These are phyloP conservation scores for Taeniopygia guttata DNA, from an alignment of 2,797 vertebrate species.

Conservation along the genomic window DNA sequence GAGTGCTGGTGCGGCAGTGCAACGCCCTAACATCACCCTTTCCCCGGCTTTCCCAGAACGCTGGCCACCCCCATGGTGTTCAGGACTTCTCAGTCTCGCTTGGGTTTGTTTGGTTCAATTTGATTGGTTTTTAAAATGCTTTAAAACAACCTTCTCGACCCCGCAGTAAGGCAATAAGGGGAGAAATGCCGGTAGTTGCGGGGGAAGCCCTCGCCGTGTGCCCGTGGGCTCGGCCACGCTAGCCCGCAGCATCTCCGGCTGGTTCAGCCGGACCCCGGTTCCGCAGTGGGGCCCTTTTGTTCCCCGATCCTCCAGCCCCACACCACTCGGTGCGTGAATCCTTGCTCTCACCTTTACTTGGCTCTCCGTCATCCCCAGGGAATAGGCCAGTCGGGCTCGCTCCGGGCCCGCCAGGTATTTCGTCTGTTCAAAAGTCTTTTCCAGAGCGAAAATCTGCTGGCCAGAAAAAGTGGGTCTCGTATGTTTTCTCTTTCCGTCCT, in stretches of 20 bases:
- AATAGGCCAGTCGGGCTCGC: conserved; percentile 91
- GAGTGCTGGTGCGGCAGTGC: neutral
- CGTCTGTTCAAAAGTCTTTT: conserved; percentile 98
- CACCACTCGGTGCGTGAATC: neutral
- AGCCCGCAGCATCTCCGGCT: neutral
- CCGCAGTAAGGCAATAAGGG: neutral
- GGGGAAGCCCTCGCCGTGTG: neutral
- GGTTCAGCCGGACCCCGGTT: fast-evolving
- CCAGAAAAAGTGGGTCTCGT: conserved; percentile 96
- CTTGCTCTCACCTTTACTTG: conserved; percentile 90
- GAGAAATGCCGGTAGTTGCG: neutral
- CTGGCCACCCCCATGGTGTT: neutral
- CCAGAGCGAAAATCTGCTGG: conserved; percentile 96
- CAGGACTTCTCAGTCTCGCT: neutral
- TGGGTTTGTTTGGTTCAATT: neutral
- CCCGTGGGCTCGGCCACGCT: neutral
- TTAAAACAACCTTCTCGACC: neutral
- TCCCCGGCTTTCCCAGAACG: neutral
- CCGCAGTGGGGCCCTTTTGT: neutral
- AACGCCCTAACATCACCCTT: no score
- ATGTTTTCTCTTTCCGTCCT: conserved; percentile 96
- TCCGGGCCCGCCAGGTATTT: conserved; percentile 96
- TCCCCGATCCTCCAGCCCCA: neutral
- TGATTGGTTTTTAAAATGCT: fast-evolving
- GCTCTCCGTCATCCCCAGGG: conserved; percentile 96